Evolutionary conservation across 1,140 invertebrate genomes (phyloP), one percentile per base, ranked within the genome.

Genomic region (Hermatobates lingyangjiaoensis): DNA sequence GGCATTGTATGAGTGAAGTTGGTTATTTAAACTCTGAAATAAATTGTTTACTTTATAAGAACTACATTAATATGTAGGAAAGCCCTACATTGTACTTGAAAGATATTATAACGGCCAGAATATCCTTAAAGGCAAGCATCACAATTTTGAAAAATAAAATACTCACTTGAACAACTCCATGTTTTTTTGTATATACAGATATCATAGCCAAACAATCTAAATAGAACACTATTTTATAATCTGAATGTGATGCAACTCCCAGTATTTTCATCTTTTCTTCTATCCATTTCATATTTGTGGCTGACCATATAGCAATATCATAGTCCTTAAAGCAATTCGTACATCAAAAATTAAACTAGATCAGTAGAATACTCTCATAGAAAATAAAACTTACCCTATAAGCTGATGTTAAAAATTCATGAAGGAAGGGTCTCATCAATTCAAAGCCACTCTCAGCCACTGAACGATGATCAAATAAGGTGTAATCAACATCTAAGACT

Each of bases 241-340:
- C 76, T 3, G 79, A 71, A 69, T 95, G 80, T 25, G 67, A 75
- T 0, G 78, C 70, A 0, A 96, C 89, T 0, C 90, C 90, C 0
- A 97, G 68, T 23, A 95, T 66, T 50, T 83, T 83, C 91, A 98
- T 95, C 68, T 98, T 98, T 58, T 93, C 87, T 60, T 94, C 86
- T 45, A 98, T 95, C 90, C 91, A 97, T 60, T 89, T 93, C 91
- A 96, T 96, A 55, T 83, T 85, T 1, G 93, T 98, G 1, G 93
- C 93, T 30, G 93, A 95, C 91, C 85, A 87, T 56, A 87, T 88
- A 0, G 86, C 84, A 58, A 88, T 87, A 60, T 88, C 86, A 59
- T 89, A 90, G 64, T 86, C 66, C 66, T 69, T 47, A 14, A 57
- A 53, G 55, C 55, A 7, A 34, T n/a, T 34, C n/a, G 7, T n/a